Base-by-base conservation (phyloP, 2,888 invertebrate genomes). In the Anarsia innoxiella region DNA sequence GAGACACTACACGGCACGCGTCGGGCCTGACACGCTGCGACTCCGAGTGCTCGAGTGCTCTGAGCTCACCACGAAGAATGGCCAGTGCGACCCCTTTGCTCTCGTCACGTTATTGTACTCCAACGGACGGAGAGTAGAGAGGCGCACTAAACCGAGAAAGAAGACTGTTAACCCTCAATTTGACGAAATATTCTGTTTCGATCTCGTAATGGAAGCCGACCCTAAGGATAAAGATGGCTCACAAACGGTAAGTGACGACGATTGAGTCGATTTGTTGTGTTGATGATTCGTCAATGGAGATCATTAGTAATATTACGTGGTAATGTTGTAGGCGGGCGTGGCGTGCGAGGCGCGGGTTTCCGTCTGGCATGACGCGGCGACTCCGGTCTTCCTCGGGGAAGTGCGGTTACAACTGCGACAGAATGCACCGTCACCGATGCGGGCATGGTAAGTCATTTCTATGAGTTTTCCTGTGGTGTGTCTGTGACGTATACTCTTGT, bases 41-140 rank as follows among this genome's bases (percentile, higher is more conserved):
- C 87, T 91, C 48, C 87, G 92, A 49, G 90, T 96, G 42, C 87
- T 92, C 49, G 95, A 95, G 76, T 96, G 95, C 77, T 90, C 91
- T 48, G 95, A 96, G 74, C 87, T 96, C 68, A 93, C 95, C 45
- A 90, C 95, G 50, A 94, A 93, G 70, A 94, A 94, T 77, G 94
- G 95, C 55, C 91, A 93, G 57, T 96, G 96, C 85, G 96, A 96
- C 82, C 95, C 96, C 9, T 96, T 92, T 77, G 94, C 94, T 49
- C 88, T 91, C 52, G 91, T 94, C 59, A 91, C 92, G 34, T 91
- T 94, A 40, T 86, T 90, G 42, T 93, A 93, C 75, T 90, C 92
- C 43, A 94, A 94, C 76, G 92, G 91, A 44, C 91, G 93, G 67
- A 88, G 90, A 76, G 89, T 93, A 55, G 87, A 90, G 50, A 91